Base-by-base conservation (phyloP, 2,797 vertebrate genomes). In the Poecilia velifera region DNA sequence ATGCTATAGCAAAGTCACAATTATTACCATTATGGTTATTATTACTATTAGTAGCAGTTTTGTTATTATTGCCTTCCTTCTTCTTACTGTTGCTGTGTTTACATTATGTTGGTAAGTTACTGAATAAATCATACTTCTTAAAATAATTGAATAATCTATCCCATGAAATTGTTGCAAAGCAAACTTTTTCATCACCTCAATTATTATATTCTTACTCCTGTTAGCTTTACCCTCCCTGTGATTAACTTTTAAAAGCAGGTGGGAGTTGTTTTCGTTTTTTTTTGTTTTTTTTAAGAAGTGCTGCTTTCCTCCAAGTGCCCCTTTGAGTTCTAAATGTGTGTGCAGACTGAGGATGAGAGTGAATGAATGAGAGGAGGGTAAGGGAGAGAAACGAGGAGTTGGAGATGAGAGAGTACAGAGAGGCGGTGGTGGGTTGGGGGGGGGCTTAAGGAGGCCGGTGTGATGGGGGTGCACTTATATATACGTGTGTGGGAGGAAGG, bases 401-500 rank as follows among this genome's bases (percentile, higher is more conserved):
- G 72, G 31, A 81, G 68, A 81, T 49, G 74, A 72, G 79, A 72
- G 53, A 28, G 16, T 16, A 28, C 14, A 25, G 22, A 66, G 25
- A 0, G 53, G 72, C 0, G 6, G 76, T 3, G 9, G 31, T 49
- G 2, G n/a, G 43, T 10, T 45, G 43, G 43, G 9, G 39, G 45
- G 28, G 59, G 72, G 8, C 51, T 34, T 49, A 51, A 71, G 36
- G 72, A 68, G 68, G 41, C 10, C 73, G 51, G 51, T 62, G 64
- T 62, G 72, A 76, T 46, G 47, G 46, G 81, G 76, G 72, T 62
- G 49, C 72, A 72, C 45, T 62, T 75, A n/a, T 82, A n/a, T 82
- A 76, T 82, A 49, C 46, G 36, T 41, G 64, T 25, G 70, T 59
- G 76, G 76, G 73, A 72, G 73, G 74, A 53, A 47, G 43, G 25